Percentiles rank a stretch among this genome's conserved stretches.
Conservation (phyloP, 2,113 vertebrate species). For the Corythaixoides concolor region DNA sequence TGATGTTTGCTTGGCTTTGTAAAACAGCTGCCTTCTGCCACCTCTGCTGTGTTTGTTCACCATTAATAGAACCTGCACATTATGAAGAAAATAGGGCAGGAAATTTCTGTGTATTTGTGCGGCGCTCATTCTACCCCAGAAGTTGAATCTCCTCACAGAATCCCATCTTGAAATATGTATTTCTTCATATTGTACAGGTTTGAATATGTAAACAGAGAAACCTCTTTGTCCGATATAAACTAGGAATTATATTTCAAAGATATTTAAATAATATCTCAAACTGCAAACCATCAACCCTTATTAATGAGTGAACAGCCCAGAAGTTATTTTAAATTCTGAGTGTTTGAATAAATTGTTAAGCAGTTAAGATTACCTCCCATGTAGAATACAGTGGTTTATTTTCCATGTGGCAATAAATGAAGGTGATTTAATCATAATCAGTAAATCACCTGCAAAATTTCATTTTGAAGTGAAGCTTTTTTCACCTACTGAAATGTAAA, state of each 20-base stretch:
- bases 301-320: constrained; percentile 40
- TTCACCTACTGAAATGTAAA: constrained; percentile 25
- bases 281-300: constrained; percentile 32
- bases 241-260: constrained; percentile 32
- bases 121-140: neutral
- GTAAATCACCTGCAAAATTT: constrained; percentile 67
- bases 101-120: neutral
- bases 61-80: neutral
- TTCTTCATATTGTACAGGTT: neutral
- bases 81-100: neutral
- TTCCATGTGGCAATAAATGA: constrained; percentile 51
- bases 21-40: neutral
- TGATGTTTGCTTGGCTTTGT: neutral
- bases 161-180: neutral
- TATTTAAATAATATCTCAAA: constrained; percentile 7
- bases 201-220: constrained; percentile 19
- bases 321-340: constrained; percentile 34
- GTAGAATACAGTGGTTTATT: constrained; percentile 32
- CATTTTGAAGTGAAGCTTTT: constrained; percentile 38
- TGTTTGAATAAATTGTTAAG: constrained; percentile 55
- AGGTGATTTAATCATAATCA: constrained; percentile 60
- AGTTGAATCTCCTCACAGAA: neutral
- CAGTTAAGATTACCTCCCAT: constrained; percentile 32
- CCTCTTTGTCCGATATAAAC: neutral
- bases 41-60: neutral